Percentiles rank a stretch among this genome's conserved stretches.
These are phyloP conservation scores for Rhorus exstirpatorius DNA, from an alignment of 2,888 invertebrate species.

Conservation along the genomic window DNA sequence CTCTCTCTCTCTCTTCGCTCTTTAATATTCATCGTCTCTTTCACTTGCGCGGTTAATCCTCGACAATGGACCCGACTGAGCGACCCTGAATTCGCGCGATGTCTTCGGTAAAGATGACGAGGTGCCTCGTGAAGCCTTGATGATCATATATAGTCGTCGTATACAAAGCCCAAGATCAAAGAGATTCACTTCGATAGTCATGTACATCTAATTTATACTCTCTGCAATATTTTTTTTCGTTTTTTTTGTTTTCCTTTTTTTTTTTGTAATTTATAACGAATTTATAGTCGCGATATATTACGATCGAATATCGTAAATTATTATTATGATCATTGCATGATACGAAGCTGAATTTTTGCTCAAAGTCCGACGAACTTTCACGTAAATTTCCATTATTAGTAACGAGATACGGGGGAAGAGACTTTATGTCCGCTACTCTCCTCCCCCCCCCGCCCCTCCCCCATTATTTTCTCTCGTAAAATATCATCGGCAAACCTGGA, in stretches of 20 bases:
- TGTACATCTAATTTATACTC: constrained; percentile 5
- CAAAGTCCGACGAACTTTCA: constrained; percentile 43
- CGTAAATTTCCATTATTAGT: constrained; percentile 60
- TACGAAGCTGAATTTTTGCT: constrained; percentile 12
- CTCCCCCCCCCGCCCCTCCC: constrained; percentile 10
- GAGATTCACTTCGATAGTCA: constrained; percentile 48
- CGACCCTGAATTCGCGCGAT: constrained; percentile 60
- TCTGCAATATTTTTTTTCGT: not conserved
- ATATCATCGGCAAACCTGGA: constrained; percentile 58
- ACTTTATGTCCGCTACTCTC: constrained; percentile 40
- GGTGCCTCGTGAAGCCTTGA: constrained; percentile 57
- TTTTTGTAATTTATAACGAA: not conserved
- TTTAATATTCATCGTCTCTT: constrained; percentile 15
- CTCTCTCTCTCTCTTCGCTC: constrained; percentile 41
- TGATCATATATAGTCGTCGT: constrained; percentile 40
- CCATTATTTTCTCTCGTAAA: constrained; percentile 29
- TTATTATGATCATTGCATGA: constrained; percentile 13
- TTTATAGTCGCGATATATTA: constrained; percentile 22
- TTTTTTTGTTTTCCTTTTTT: constrained; percentile 1
- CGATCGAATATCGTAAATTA: constrained; percentile 42
- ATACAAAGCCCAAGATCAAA: constrained; percentile 51
- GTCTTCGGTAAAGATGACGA: constrained; percentile 54
- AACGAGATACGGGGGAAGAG: constrained; percentile 47
- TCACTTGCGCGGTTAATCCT: constrained; percentile 28
- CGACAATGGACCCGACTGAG: constrained; percentile 55